Conservation (phyloP, 2,888 invertebrate genomes). For the Antheraea yamamai region DNA sequence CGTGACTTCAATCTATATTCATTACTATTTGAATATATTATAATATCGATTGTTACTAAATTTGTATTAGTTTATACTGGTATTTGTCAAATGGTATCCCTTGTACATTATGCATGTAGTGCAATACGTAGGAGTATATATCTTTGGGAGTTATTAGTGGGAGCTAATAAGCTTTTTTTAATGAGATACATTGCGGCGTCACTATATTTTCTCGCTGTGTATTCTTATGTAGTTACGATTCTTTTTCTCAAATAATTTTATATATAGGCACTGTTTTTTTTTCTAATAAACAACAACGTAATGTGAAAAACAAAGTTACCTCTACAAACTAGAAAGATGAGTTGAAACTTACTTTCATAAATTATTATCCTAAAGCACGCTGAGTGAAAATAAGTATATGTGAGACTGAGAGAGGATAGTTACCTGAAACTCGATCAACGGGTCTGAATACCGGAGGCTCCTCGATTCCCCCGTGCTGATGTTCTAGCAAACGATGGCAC, state of each 20-base stretch:
- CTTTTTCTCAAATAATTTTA: background rate
- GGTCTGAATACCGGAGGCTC: conserved; percentile 78
- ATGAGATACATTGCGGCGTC: too few species aligned
- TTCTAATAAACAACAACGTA: background rate
- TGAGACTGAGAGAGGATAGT: background rate
- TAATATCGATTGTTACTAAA: too few species aligned
- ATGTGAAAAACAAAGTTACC: background rate
- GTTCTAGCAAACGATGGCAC: conserved; percentile 80
- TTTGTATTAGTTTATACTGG: too few species aligned
- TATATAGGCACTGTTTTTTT: background rate
- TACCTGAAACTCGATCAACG: conserved; percentile 81
- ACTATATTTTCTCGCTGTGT: too few species aligned
- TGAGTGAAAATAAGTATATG: background rate
- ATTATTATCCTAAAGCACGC: background rate
- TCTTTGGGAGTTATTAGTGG: too few species aligned
- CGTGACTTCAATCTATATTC: too few species aligned
- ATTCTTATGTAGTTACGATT: background rate
- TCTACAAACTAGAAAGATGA: background rate
- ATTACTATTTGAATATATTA: too few species aligned
- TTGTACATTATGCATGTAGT: too few species aligned
- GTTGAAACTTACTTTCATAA: background rate
- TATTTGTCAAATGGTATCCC: too few species aligned
- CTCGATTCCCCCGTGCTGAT: conserved; percentile 77
- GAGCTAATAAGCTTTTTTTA: too few species aligned
- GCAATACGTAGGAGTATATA: too few species aligned